Evolutionary conservation across 2,888 invertebrate species (phyloP).

Genomic region (Lochmaea crataegi): DNA sequence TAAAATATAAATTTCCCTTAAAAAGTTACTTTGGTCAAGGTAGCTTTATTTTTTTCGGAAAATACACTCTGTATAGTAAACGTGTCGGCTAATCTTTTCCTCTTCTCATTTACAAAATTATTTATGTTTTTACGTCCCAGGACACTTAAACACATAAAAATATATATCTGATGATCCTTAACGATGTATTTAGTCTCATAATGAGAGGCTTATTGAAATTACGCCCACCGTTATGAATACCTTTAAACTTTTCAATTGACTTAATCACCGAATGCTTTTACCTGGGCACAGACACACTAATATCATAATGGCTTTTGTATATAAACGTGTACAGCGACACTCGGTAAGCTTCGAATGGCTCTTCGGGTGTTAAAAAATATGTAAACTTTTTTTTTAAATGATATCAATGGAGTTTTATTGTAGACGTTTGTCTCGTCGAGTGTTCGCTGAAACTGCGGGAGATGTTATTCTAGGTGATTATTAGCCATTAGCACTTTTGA

Average conservation of each 20-base stretch:
- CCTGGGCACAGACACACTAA: slow-evolving; percentile 25
- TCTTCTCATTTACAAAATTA: slow-evolving; percentile 30
- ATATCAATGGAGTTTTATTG: background rate
- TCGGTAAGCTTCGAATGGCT: background rate
- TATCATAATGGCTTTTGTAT: slow-evolving; percentile 13
- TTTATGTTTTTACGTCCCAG: slow-evolving; percentile 33
- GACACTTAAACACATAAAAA: slow-evolving; percentile 27
- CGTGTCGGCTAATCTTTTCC: slow-evolving; percentile 9
- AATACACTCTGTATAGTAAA: background rate
- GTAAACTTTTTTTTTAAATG: background rate
- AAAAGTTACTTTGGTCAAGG: too few relatives aligned
- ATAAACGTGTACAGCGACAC: background rate
- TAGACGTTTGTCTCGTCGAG: slow-evolving; percentile 4
- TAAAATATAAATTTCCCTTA: too few relatives aligned
- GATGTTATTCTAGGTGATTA: background rate
- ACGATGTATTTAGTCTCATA: slow-evolving; percentile 41
- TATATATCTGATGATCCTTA: slow-evolving; percentile 36
- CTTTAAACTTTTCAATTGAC: slow-evolving; percentile 34
- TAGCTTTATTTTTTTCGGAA: background rate
- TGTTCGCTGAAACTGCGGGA: slow-evolving; percentile 2
- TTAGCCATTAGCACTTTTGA: background rate
- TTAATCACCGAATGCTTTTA: slow-evolving; percentile 39
- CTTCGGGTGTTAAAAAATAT: background rate
- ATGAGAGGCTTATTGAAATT: slow-evolving; percentile 42
- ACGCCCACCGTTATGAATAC: slow-evolving; percentile 36